Percentiles rank a stretch among this genome's conserved stretches.
These are phyloP conservation scores for Amitus sp. DNA, from an alignment of 2,888 invertebrate species.

Conservation along the genomic window DNA sequence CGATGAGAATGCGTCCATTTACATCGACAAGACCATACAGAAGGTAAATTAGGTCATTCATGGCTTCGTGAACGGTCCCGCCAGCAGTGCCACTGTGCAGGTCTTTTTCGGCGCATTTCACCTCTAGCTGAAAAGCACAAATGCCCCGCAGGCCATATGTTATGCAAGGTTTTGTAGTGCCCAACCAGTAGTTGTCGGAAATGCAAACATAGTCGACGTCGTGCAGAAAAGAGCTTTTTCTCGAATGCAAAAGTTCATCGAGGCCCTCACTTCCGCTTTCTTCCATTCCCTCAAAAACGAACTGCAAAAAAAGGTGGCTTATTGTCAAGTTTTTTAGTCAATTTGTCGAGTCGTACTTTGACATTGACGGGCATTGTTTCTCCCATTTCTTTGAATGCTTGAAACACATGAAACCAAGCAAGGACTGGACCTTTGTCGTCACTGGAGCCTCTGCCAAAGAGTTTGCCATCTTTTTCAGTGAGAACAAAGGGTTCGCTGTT, in stretches of 20 bases:
- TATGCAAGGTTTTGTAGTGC: slow-evolving; percentile 95
- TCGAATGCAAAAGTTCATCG: slow-evolving; percentile 79
- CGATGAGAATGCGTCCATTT: slow-evolving; percentile 86
- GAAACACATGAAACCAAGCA: slow-evolving; percentile 94
- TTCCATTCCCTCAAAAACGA: slow-evolving; percentile 98
- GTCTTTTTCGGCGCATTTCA: slow-evolving; percentile 91
- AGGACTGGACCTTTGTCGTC: slow-evolving; percentile 97
- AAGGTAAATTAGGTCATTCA: slow-evolving; percentile 90
- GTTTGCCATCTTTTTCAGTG: slow-evolving; percentile 86
- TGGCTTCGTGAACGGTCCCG: slow-evolving; percentile 90
- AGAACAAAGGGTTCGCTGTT: slow-evolving; percentile 92
- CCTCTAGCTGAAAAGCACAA: slow-evolving; percentile 89
- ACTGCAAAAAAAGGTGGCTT: slow-evolving; percentile 67
- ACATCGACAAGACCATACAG: slow-evolving; percentile 86
- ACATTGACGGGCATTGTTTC: slow-evolving; percentile 79
- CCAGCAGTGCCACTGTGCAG: slow-evolving; percentile 97
- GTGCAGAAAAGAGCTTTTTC: slow-evolving; percentile 82
- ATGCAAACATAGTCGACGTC: slow-evolving; percentile 95
- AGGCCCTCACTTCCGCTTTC: slow-evolving; percentile 97
- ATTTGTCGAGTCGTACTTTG: slow-evolving; percentile 63
- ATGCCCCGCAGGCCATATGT: slow-evolving; percentile 96
- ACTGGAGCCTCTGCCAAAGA: slow-evolving; percentile 91
- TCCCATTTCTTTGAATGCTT: slow-evolving; percentile 82
- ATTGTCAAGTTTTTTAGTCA: neutral
- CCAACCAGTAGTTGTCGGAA: slow-evolving; percentile 99